Evolutionary conservation across 2,797 vertebrate species (phyloP), one percentile per base, ranked within the genome.

Genomic region (Pyrocephalus nanus): DNA sequence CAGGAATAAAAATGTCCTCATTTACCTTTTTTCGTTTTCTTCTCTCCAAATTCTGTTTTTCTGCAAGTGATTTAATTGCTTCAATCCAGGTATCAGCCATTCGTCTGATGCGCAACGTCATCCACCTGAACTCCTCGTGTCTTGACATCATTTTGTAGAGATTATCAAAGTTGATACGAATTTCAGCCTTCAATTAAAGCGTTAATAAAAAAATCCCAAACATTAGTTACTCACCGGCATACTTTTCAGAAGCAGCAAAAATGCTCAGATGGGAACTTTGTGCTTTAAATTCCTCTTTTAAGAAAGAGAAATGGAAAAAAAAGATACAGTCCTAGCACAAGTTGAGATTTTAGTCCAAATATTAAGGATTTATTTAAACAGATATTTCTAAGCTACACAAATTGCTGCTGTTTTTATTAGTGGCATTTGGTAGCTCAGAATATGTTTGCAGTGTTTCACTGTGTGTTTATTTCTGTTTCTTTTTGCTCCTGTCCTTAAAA

Each of bases 111-210:
- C 99, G 98, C 83, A 99, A 89, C 98, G 98, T 99, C 99, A 99
- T 99, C 99, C 99, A 99, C 73, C 99, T 98, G 78, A 99, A 99
- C 92, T 99, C 99, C 97, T 99, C 99, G 2, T 99, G 98, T 67
- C 98, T 98, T 6, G 99, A 99, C 99, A 99, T 99, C 96, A 99
- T 98, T 42, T 98, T 98, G 95, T 99, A 99, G 77, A 99, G 98
- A 97, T 98, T 98, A 54, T 99, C 98, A 21, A 99, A 99, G 96
- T 99, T 98, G 16, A 98, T 99, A 62, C 98, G 98, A 94, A 99
- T 98, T 97, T 99, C 99, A 34, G 98, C 98, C 99, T 99, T 96
- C 67, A 96, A 93, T 78, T 53, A 93, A 77, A 96, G 34, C 76
- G 95, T 85, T 58, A 42, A 66, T 81, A 86, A 84, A 88, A 61